Conservation (phyloP, 2,113 vertebrate genomes). For the Edolisoma coerulescens region DNA sequence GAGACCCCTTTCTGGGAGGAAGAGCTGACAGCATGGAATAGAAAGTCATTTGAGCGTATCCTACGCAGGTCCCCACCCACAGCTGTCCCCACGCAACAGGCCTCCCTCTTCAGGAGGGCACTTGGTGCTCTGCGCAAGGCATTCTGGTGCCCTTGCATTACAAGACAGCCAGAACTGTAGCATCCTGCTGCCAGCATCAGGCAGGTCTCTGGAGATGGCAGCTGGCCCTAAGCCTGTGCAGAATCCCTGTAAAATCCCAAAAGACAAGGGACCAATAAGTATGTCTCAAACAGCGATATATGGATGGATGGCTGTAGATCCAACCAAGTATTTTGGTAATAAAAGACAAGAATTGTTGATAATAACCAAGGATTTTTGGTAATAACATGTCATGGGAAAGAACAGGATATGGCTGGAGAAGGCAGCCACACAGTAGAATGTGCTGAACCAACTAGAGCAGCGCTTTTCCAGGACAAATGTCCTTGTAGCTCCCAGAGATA, state of each 20-base stretch:
- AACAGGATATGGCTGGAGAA: background rate
- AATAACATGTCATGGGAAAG: background rate
- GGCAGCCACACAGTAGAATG: background rate
- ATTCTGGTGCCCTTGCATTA: accelerated
- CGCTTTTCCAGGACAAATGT: background rate
- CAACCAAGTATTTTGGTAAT: background rate
- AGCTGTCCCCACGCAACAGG: accelerated
- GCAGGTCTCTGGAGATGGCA: background rate
- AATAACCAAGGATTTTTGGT: background rate
- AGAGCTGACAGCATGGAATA: accelerated
- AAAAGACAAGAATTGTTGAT: background rate
- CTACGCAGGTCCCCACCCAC: accelerated
- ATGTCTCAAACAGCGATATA: background rate
- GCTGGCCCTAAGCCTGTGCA: background rate
- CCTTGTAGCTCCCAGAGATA: background rate
- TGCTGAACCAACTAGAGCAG: background rate
- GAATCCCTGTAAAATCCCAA: background rate
- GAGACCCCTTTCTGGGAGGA: background rate
- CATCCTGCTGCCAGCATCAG: accelerated
- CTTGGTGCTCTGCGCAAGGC: background rate
- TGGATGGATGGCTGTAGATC: background rate
- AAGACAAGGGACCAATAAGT: background rate
- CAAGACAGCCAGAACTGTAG: background rate
- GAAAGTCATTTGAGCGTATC: accelerated
- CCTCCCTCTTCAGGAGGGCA: background rate